Evolutionary conservation across 2,113 vertebrate species (phyloP), one percentile per base, ranked within the genome.

Genomic region (Cyprinodon tularosa): DNA sequence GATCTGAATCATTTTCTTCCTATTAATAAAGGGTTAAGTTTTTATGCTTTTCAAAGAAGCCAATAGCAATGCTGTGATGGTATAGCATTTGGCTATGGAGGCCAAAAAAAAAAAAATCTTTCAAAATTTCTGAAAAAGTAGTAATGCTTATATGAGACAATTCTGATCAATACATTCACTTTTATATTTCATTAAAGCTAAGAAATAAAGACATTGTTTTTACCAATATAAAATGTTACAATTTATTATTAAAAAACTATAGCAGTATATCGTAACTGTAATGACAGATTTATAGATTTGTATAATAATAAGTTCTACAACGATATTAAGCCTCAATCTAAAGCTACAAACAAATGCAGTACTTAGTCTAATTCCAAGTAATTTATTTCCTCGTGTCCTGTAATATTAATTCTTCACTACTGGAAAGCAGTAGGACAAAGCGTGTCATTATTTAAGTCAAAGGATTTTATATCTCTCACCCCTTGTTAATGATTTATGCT

Each of bases 21-120:
- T 48, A 40, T 66, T 29, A 57, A 57, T 57, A n/a, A 68, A 60
- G 1, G 2, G 48, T 75, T 69, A 68, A 29, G 14, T 11, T 17
- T 53, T 66, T 17, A 17, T 60, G 68, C 17, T 79, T 3, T 45
- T 82, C 9, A 47, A 78, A 64, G 71, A 80, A 78, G 40, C 47
- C 61, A 78, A 22, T 29, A 68, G 3, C 57, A 61, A 9, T 48
- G 10, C 20, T 78, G 48, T 76, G 39, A 45, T 67, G 53, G 50
- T 37, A 1, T 50, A 2, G 8, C 62, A 39, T 59, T 12, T n/a
- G 29, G 2, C 15, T 66, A 12, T 45, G 47, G 50, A 57, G 17
- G 20, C 50, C 48, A 57, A 20, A 57, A 57, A 57, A 57, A 57
- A 6, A 57, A 57, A 53, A 20, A 57, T 14, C 29, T 29, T 29